Conservation (phyloP, 2,113 vertebrate species). For the Periophthalmodon schlosseri region DNA sequence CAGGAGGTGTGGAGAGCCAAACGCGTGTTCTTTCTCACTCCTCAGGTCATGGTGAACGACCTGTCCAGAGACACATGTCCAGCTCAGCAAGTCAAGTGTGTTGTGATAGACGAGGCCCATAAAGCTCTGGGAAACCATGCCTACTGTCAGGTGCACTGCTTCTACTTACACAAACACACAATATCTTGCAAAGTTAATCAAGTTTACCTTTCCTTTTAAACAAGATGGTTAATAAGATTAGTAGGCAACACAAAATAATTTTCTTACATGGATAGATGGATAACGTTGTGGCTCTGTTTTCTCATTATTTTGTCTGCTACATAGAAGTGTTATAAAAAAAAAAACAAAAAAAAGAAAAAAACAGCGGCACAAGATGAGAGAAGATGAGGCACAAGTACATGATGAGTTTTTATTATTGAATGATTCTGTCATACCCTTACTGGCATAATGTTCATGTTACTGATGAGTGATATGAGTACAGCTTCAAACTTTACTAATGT, state of each 20-base stretch:
- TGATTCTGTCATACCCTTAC: background rate
- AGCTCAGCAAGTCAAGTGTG: constrained; percentile 85
- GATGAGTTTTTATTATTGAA: background rate
- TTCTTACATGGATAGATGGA: background rate
- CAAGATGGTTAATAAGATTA: no score
- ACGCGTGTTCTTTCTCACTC: constrained; percentile 92
- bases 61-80: constrained; percentile 88
- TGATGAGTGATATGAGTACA: no score
- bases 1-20: constrained; percentile 83
- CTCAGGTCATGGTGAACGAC: constrained; percentile 96
- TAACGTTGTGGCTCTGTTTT: no score
- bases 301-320: no score
- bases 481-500: no score
- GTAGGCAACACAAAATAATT: background rate
- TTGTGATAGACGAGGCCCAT: constrained; percentile 96
- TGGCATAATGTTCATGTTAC: background rate
- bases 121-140: constrained; percentile 95
- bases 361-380: no score
- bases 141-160: constrained; percentile 86
- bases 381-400: no score
- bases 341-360: no score
- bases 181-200: background rate
- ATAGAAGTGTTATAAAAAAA: no score
- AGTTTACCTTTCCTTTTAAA: no score
- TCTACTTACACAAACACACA: background rate